Evolutionary conservation across 2,113 vertebrate species (phyloP).

Genomic region (Alligator mississippiensis): DNA sequence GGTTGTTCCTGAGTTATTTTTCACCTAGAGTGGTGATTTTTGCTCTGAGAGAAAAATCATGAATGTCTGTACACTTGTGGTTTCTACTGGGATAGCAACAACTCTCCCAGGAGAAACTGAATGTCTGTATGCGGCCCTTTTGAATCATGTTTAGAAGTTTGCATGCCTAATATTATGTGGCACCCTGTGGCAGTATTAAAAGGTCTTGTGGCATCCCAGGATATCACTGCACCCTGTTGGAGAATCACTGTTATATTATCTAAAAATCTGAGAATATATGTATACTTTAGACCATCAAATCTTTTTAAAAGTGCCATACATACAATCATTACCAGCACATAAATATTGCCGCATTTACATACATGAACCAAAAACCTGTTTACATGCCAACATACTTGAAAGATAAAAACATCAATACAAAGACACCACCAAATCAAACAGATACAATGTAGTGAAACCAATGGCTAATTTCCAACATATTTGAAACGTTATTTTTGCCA

Average conservation of each 20-base stretch:
- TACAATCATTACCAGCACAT: not conserved
- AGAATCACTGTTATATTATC: not conserved
- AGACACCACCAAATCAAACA: not conserved
- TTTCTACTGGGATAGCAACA: too few relatives aligned
- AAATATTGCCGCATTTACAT: not conserved
- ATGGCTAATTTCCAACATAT: not conserved
- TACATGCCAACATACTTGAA: not conserved
- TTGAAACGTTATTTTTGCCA: not conserved
- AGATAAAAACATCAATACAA: not conserved
- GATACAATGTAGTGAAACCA: not conserved
- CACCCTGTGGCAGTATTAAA: too few relatives aligned
- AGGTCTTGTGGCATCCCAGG: too few relatives aligned
- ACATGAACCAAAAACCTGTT: not conserved
- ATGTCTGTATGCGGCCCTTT: too few relatives aligned
- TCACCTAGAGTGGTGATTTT: too few relatives aligned
- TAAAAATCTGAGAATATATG: not conserved
- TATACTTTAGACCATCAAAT: not conserved
- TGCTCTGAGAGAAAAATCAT: too few relatives aligned
- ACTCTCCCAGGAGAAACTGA: too few relatives aligned
- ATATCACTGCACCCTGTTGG: too few relatives aligned
- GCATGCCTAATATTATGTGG: too few relatives aligned
- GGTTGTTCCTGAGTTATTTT: too few relatives aligned
- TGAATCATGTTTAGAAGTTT: too few relatives aligned
- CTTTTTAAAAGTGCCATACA: not conserved
- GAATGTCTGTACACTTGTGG: too few relatives aligned